A percentile compares a stretch with the other conserved stretches of the same genome.
phyloP scores from a whole-genome alignment of 1,140 invertebrate species.

The Ptiloglossa arizonensis region DNA sequence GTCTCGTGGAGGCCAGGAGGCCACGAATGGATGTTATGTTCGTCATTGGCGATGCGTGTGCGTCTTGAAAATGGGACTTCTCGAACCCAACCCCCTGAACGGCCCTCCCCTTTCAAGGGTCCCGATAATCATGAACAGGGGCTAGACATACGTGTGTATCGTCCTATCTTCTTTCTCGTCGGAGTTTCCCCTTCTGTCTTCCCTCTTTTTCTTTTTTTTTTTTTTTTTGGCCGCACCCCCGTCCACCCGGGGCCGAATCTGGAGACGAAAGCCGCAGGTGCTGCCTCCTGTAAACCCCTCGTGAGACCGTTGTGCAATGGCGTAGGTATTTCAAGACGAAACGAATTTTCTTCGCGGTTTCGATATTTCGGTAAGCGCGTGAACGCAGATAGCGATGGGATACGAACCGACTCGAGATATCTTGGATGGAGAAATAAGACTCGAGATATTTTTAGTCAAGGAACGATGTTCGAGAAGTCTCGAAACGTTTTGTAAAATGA shows the following conservation, averaged over 20 bases:
- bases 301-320: slow-evolving; percentile 33
- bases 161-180: slow-evolving; percentile 48
- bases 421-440: too few relatives aligned
- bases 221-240: slow-evolving; percentile 21
- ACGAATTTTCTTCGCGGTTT: not conserved
- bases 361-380: not conserved
- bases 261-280: slow-evolving; percentile 75
- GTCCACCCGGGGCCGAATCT: slow-evolving; percentile 38
- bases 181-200: slow-evolving; percentile 42
- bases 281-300: slow-evolving; percentile 66
- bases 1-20: slow-evolving; percentile 69
- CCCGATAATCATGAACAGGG: slow-evolving; percentile 35
- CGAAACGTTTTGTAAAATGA: too few relatives aligned
- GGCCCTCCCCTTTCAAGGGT: slow-evolving; percentile 38
- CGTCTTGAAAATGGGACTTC: slow-evolving; percentile 50
- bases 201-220: slow-evolving; percentile 17
- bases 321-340: slow-evolving; percentile 24
- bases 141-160: slow-evolving; percentile 26
- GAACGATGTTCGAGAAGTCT: too few relatives aligned
- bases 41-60: slow-evolving; percentile 49
- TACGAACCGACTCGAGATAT: too few relatives aligned
- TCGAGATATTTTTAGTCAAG: too few relatives aligned
- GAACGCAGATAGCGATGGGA: too few relatives aligned
- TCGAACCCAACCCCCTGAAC: slow-evolving; percentile 10
- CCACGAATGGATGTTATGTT: slow-evolving; percentile 45